Evolutionary conservation across 2,888 invertebrate species (phyloP), one percentile per base, ranked within the genome.

Genomic region (Acronicta leporina): DNA sequence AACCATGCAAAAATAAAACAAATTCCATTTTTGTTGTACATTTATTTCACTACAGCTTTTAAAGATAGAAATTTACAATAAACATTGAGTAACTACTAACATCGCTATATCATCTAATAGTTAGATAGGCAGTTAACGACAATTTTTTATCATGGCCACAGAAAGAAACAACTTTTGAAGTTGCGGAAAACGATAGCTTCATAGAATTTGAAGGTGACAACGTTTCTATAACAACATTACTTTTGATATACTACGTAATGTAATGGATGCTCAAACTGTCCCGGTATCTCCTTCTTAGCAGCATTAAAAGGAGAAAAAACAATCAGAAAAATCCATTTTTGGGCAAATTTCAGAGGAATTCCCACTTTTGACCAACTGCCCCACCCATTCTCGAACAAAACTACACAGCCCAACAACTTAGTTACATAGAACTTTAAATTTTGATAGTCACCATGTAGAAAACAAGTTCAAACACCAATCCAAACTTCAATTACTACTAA

Each of bases 201-300:
- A 90, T 92, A 92, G 87, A 91, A 91, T 91, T 88, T 92, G 77
- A 87, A 91, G 87, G 81, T 81, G 87, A 87, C 82, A 92, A 92
- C 89, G 85, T 85, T 84, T 87, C 80, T 86, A 83, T 74, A 86
- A 84, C 86, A 88, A 77, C 76, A 87, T 84, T 81, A 84, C 81
- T 84, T 86, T 83, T 85, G 81, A 81, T 76, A 85, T 81, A 83
- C 87, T 90, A 88, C 88, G 81, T 85, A 86, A 86, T 87, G 85
- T 85, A 84, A 87, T 84, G 82, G 84, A 84, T 83, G 84, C 87
- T 89, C 87, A 92, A 90, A 89, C 88, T 88, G 87, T 88, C 89
- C 91, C 94, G 90, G 92, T 92, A 87, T 91, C 92, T 91, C 86
- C 89, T 87, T 92, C 93, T 90, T 85, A 86, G 94, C 94, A 92